A percentile compares a stretch with the other conserved stretches of the same genome.
Evolutionary conservation across 2,888 invertebrate genomes (phyloP).

Genomic region (Pycnomerus fuliginosus): DNA sequence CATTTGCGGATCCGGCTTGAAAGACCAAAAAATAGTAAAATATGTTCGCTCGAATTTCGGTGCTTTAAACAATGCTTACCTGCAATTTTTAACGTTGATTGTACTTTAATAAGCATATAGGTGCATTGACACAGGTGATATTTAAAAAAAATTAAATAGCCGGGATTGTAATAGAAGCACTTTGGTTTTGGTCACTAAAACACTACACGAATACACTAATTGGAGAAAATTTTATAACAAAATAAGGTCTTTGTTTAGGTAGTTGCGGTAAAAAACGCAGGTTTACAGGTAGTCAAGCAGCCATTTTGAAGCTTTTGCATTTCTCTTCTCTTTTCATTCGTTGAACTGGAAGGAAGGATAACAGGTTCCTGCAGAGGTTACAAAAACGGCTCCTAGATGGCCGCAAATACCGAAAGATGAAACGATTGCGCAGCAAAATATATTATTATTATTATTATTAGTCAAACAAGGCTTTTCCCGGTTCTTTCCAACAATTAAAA

Average conservation of each 20-base stretch:
- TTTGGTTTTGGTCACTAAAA: slow-evolving; percentile 10
- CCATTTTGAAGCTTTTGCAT: slow-evolving; percentile 22
- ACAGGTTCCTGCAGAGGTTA: too few relatives aligned
- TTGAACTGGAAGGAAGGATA: too few relatives aligned
- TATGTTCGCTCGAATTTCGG: too few relatives aligned
- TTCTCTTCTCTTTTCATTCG: slow-evolving; percentile 11
- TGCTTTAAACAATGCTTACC: slow-evolving; percentile 9
- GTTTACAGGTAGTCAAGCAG: slow-evolving; percentile 23
- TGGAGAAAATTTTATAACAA: slow-evolving; percentile 3
- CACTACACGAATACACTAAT: slow-evolving; percentile 6
- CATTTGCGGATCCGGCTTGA: too few relatives aligned
- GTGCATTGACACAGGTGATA: slow-evolving; percentile 24
- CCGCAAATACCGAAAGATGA: too few relatives aligned
- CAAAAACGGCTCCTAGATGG: too few relatives aligned
- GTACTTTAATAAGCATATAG: slow-evolving; percentile 12
- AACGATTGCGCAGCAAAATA: too few relatives aligned
- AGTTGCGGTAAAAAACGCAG: slow-evolving; percentile 11
- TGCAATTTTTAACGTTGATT: slow-evolving; percentile 17
- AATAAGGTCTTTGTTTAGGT: slow-evolving; percentile 7
- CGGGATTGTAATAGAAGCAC: slow-evolving; percentile 15
- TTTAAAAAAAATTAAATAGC: slow-evolving; percentile 14
- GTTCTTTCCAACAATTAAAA: too few relatives aligned
- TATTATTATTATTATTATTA: too few relatives aligned
- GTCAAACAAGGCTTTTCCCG: too few relatives aligned
- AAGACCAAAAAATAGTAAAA: too few relatives aligned